Evolutionary conservation across 2,888 invertebrate genomes (phyloP), one percentile per base, ranked within the genome.

Genomic region (Eilema griseolum): DNA sequence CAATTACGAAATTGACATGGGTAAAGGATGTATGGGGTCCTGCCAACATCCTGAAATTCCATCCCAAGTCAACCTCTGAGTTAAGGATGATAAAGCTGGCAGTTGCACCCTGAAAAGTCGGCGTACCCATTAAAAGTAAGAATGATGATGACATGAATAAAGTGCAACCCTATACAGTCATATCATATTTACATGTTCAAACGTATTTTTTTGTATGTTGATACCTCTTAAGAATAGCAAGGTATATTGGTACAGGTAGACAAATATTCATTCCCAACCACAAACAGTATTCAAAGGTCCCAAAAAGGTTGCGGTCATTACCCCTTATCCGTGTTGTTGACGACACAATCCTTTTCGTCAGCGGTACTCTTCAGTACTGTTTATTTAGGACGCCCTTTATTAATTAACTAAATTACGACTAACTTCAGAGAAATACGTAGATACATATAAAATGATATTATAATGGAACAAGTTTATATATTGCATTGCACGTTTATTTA

Each of bases 401-500:
- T 82, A 81, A 83, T 83, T 83, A 81, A 77, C 62, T 56, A 75
- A 81, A 74, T 78, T 73, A 76, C 70, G 61, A 77, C 41, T 46
- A 70, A 71, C 70, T 74, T 77, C 24, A 72, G 69, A 72, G 46
- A 74, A 75, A 74, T 69, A 70, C 56, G 70, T 66, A 67, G 68
- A 70, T 8, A 33, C 33, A 37, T 69, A 72, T 77, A 75, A 76
- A 31, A 41, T 57, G 56, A 71, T 76, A 72, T 76, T 77, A 70
- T 73, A 78, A 76, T 75, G 46, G 20, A 72, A 65, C 59, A 70
- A 74, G 66, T 74, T 73, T 61, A 70, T 28, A 71, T 74, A 72
- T 64, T 66, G 14, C 52, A 24, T 52, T 60, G 68, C 65, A 69
- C 37, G 61, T 63, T 66, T 72, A 33, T 67, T 68, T 69, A 46